Base-by-base conservation (phyloP, 2,888 invertebrate species). In the Gisinianus flammeolus region DNA sequence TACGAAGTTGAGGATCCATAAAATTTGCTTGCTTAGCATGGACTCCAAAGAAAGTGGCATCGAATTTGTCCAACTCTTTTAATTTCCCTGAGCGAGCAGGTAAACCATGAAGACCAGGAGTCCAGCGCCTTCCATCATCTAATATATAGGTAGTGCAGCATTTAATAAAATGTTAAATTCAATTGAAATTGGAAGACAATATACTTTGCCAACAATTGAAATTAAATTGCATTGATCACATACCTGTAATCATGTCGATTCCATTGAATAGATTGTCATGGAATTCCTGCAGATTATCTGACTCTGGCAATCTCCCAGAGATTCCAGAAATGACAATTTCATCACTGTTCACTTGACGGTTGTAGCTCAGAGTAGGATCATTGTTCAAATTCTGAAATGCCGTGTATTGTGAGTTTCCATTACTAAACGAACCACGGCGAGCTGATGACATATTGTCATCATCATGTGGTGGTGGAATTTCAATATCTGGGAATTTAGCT, bases 281-380 rank as follows among this genome's bases (percentile, higher is more conserved):
- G 88, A 98, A 98, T 89, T 98, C 98, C 85, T 94, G 94, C 86
- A 98, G 93, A 87, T 90, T 93, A 85, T 92, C 91, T 82, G 94
- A 95, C 88, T 98, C 95, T 16, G 98, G 98, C 85, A 98, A 90
- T 82, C 97, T 22, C 8, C 56, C 89, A 77, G 95, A 94, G 85
- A 95, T 90, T 26, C 96, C 95, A 26, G 85, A 85, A 70, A 92
- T 91, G 86, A 96, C 92, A 85, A 94, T 94, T 85, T 95, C 90
- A 79, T 92, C 92, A 81, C 92, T 92, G 69, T 89, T 88, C 74
- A 86, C 84, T 44, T 76, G 19, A 4, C 68, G 52, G 6, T 35
- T 68, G 30, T 30, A 26, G 44, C n/a, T 30, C 16, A 68, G 16
- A 3, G 33, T 28, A 24, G 33, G 54, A 6, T 69, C 78, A 68